Base-by-base conservation (phyloP, 2,113 vertebrate species). In the Synchiropus splendidus region DNA sequence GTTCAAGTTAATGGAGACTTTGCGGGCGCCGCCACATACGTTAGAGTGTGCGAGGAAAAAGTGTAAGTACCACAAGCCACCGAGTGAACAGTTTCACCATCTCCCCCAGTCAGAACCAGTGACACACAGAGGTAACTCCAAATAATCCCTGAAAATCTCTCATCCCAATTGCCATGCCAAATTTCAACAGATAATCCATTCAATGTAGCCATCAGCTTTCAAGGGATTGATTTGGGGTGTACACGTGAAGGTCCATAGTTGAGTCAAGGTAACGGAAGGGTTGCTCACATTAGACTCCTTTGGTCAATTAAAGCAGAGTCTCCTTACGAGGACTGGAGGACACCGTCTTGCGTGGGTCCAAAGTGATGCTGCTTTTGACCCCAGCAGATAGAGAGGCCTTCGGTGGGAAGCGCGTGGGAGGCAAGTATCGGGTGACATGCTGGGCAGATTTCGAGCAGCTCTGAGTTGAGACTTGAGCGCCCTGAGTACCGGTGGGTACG, bases 281-380 rank as follows among this genome's bases (percentile, higher is more conserved):
- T 27, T 68, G 74, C 80, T 85, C 82, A 86, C 83, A 6, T 84
- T 37, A 55, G 31, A 40, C 45, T 67, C 39, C 18, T 48, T 44
- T 35, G n/a, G 51, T 13, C 16, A 6, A 18, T 70, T 82, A 86
- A 6, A 83, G 78, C 42, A 81, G 70, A 41, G 78, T 85, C 63
- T 85, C 81, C 60, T 48, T 80, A 59, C 59, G 68, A 48, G 74
- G 78, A 59, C 58, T 75, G 55, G 49, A 49, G 31, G 47, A 43
- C 21, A 43, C 45, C 31, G 50, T 10, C 45, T 65, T 68, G 56
- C 16, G 32, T 27, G 48, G 64, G 32, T 83, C 68, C 57, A 42
- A n/a, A 14, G 58, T 37, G 46, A 72, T 57, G 46, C 42, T 54
- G 56, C 14, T 45, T 27, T 27, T 4, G 34, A 56, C 33, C 27